Conservation (phyloP, 2,113 vertebrate species). For the Laticauda colubrina region DNA sequence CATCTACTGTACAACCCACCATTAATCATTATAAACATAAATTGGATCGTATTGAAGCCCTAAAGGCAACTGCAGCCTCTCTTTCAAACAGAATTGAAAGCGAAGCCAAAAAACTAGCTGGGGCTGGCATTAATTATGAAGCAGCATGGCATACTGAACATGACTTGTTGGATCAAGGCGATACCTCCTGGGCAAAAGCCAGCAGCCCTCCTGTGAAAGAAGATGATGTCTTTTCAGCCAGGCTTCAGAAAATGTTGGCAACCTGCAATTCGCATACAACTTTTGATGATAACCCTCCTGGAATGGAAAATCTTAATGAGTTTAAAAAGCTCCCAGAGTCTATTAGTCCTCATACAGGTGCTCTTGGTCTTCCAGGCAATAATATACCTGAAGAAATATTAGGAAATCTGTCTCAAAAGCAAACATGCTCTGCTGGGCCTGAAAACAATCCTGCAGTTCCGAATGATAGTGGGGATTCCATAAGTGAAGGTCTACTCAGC, state of each 20-base stretch:
- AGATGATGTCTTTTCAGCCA: slow-evolving; percentile 69
- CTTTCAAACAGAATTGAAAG: slow-evolving; percentile 89
- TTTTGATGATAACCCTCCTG: slow-evolving; percentile 79
- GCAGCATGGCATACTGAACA: slow-evolving; percentile 65
- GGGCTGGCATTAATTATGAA: slow-evolving; percentile 77
- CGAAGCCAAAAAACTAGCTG: slow-evolving; percentile 87
- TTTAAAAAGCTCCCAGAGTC: slow-evolving; percentile 75
- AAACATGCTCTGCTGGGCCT: slow-evolving; percentile 33
- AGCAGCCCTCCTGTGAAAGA: slow-evolving; percentile 79
- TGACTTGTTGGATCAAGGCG: slow-evolving; percentile 60
- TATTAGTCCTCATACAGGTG: slow-evolving; percentile 62
- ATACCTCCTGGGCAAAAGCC: slow-evolving; percentile 67
- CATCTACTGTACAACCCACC: slow-evolving; percentile 63
- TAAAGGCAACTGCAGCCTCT: slow-evolving; percentile 92
- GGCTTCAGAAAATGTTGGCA: slow-evolving; percentile 78
- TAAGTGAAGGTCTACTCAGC: slow-evolving; percentile 90
- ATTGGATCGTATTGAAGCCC: slow-evolving; percentile 83
- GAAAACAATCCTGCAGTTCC: slow-evolving; percentile 57
- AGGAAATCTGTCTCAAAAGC: slow-evolving; percentile 62
- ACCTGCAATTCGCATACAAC: slow-evolving; percentile 72
- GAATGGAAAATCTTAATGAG: slow-evolving; percentile 77
- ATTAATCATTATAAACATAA: slow-evolving; percentile 73
- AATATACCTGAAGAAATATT: slow-evolving; percentile 59
- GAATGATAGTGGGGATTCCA: slow-evolving; percentile 79
- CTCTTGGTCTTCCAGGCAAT: slow-evolving; percentile 53